These are phyloP conservation scores for Drosophila vallismaia DNA, from an alignment of 2,888 invertebrate species.

Conservation along the genomic window DNA sequence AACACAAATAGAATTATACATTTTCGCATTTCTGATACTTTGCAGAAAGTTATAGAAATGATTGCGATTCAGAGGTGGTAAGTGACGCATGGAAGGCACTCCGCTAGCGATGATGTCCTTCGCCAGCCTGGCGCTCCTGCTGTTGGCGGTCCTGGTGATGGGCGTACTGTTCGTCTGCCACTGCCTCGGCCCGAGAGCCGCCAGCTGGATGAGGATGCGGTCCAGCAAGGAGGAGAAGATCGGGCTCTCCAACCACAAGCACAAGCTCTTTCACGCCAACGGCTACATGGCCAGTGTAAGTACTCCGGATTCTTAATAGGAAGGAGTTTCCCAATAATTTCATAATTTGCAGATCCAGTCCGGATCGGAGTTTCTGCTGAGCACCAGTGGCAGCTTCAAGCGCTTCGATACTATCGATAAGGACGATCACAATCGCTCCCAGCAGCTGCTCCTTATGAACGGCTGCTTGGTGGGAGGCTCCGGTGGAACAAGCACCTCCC, in stretches of 20 bases:
- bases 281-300: conserved; percentile 87
- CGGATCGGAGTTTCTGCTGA: conserved; percentile 87
- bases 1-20: too few relatives aligned
- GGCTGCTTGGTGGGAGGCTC: conserved; percentile 18
- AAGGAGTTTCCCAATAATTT: too few relatives aligned
- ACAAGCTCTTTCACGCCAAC: conserved; percentile 86
- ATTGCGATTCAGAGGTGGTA: neutral
- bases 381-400: conserved; percentile 87
- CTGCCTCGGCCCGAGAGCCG: conserved; percentile 81
- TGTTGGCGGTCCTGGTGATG: conserved; percentile 77
- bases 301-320: neutral
- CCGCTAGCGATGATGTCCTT: conserved; percentile 70
- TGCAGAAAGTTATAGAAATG: conserved; percentile 5
- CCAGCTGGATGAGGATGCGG: conserved; percentile 81
- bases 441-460: conserved; percentile 54
- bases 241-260: conserved; percentile 83
- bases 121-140: conserved; percentile 79
- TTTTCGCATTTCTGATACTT: too few relatives aligned
- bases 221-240: conserved; percentile 84
- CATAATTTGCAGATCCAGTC: conserved; percentile 85
- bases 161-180: conserved; percentile 81
- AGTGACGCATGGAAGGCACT: conserved; percentile 71
- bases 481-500: neutral
- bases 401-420: conserved; percentile 87
- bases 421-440: conserved; percentile 83